Base-by-base conservation (phyloP, 2,113 vertebrate species). In the Raphicerus campestris region DNA sequence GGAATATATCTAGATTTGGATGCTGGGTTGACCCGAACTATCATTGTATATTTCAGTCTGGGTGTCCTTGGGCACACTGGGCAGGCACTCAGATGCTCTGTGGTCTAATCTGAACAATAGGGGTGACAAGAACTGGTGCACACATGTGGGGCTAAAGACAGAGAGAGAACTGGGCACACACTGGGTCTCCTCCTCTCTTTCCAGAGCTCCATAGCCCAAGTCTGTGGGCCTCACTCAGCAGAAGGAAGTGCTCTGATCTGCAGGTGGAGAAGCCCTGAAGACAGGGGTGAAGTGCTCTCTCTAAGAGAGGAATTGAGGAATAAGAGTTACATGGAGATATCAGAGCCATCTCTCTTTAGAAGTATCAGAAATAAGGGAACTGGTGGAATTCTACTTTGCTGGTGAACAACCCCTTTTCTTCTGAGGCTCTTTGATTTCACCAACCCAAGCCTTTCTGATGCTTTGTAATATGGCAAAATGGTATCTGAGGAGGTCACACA, bases 61-160 rank as follows among this genome's bases (percentile, higher is more conserved):
- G 6, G 10, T 35, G 51, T 32, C 4, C 1, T 55, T 32, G 7
- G 35, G 1, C 30, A 84, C 20, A 11, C 5, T 22, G 17, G 0
- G 15, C 55, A n/a, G 6, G 24, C 15, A 55, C 30, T 61, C 32
- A 32, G 56, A 75, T 16, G 5, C 75, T 58, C 24, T 0, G 1
- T 1, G 13, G 2, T 92, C 3, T 73, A 53, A n/a, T 89, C 30
- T 35, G 42, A 77, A 42, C 49, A 39, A 24, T 0, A 1, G 19
- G 19, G 13, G 60, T 53, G 32, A 32, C 3, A 55, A 75, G 45
- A 80, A 47, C 10, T 35, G 22, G 11, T 32, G 49, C 6, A 11
- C 30, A 8, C 16, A 61, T 28, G 58, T 0, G 35, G 19, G 8
- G 20, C 28, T 66, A 51, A 81, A 16, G 35, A 39, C 11, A n/a